phyloP scores from a whole-genome alignment of 2,888 invertebrate species.

The Pachycephus smyrnensis region DNA sequence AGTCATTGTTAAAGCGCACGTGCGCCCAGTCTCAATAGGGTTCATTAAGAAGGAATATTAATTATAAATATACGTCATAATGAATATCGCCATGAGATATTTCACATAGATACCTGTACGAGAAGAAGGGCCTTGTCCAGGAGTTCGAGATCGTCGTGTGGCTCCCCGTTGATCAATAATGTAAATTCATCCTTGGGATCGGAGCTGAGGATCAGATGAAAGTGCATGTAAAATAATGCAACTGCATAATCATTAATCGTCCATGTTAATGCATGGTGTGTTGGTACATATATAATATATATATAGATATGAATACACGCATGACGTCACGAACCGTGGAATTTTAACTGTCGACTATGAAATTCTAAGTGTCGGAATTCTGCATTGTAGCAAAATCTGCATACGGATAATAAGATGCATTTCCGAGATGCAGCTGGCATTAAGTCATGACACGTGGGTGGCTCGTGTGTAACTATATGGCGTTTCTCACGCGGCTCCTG shows the following conservation, averaged over 20 bases:
- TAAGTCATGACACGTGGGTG: slow-evolving; percentile 52
- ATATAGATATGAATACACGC: too few relatives aligned
- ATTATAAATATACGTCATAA: too few relatives aligned
- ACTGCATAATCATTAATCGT: too few relatives aligned
- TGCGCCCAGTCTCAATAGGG: too few relatives aligned
- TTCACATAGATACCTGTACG: slow-evolving; percentile 57
- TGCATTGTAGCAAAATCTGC: not conserved
- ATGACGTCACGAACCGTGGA: too few relatives aligned
- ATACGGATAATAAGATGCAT: not conserved
- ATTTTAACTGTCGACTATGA: too few relatives aligned
- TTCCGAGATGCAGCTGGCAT: slow-evolving; percentile 28
- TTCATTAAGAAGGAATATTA: too few relatives aligned
- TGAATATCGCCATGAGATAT: too few relatives aligned
- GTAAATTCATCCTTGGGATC: slow-evolving; percentile 69
- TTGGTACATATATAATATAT: too few relatives aligned
- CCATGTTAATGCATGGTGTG: too few relatives aligned
- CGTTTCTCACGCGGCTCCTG: slow-evolving; percentile 47
- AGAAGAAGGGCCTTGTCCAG: slow-evolving; percentile 69
- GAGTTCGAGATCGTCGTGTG: slow-evolving; percentile 68
- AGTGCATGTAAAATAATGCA: not conserved
- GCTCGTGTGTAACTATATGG: slow-evolving; percentile 33
- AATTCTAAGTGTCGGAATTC: too few relatives aligned
- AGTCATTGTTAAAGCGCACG: slow-evolving; percentile 4
- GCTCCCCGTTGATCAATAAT: slow-evolving; percentile 68
- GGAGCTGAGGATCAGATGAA: slow-evolving; percentile 52